Base-by-base conservation (phyloP, 2,888 invertebrate genomes). In the Cantharis flavilabris region DNA sequence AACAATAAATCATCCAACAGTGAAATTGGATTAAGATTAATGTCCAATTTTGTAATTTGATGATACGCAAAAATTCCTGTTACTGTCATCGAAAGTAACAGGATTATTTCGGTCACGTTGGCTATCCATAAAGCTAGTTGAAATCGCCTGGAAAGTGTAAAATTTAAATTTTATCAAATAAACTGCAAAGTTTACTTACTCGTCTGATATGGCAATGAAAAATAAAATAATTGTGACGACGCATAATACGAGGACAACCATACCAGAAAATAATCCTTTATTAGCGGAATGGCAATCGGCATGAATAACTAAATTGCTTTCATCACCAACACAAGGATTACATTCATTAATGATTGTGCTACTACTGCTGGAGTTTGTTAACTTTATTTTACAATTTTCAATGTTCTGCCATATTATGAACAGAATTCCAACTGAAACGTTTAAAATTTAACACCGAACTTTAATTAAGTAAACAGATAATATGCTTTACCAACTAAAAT, bases 201-300 rank as follows among this genome's bases (percentile, higher is more conserved):
- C 86, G 89, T 91, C 91, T 75, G 88, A 88, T 81, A 90, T 86
- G 5, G 90, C 89, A 30, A 92, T 90, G 85, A 92, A 92, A 86
- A 92, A 92, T 69, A 92, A 87, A 78, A 93, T 91, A 76, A 92
- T 89, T 80, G 90, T 90, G 80, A 92, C 90, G 79, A 92, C 88
- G 16, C 90, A 90, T 23, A 92, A 86, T 2, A 91, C 88, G 73
- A 92, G 88, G 86, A 86, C 89, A 86, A 83, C 89, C 87, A 87
- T 91, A 3, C 95, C 95, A 7, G 91, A 89, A 86, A 95, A 94
- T 23, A 95, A 88, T 2, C 95, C 95, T 77, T 92, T 92, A 88
- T 94, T 94, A 73, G 95, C 92, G 1, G 94, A 92, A 84, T 94
- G 93, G 85, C 95, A 95, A 88, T 95, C 95, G 1, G 93, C 4